phyloP scores from a whole-genome alignment of 2,113 vertebrate genomes.

The Cavia porcellus region DNA sequence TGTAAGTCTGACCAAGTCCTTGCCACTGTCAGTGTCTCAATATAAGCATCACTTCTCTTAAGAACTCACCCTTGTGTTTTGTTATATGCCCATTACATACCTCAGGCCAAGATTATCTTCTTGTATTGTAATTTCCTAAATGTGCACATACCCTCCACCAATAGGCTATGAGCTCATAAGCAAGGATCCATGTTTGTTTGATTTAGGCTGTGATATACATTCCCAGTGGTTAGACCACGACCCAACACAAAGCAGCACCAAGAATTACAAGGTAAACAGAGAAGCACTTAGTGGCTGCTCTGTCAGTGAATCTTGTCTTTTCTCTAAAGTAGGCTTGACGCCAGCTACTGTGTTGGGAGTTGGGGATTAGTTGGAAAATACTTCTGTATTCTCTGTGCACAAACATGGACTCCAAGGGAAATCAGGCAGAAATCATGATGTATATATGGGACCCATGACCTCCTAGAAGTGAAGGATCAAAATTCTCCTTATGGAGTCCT shows the following conservation, averaged over 20 bases:
- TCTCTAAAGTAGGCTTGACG: neutral
- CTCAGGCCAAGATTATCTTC: neutral
- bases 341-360: neutral
- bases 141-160: neutral
- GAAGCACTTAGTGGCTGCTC: neutral
- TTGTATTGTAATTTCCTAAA: neutral
- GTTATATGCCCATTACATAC: neutral
- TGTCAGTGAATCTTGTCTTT: neutral
- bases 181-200: too few relatives aligned
- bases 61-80: neutral
- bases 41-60: neutral
- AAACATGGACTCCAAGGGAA: neutral
- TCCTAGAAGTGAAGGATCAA: neutral
- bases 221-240: neutral
- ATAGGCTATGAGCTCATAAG: neutral
- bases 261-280: neutral
- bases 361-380: neutral
- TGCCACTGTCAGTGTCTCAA: neutral
- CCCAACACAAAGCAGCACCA: neutral
- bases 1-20: neutral
- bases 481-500: fast-evolving
- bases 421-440: neutral
- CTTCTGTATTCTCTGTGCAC: fast-evolving
- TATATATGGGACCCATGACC: neutral
- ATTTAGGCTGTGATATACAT: neutral